phyloP scores from a whole-genome alignment of 1,140 invertebrate genomes.

The Conus betulinus region DNA sequence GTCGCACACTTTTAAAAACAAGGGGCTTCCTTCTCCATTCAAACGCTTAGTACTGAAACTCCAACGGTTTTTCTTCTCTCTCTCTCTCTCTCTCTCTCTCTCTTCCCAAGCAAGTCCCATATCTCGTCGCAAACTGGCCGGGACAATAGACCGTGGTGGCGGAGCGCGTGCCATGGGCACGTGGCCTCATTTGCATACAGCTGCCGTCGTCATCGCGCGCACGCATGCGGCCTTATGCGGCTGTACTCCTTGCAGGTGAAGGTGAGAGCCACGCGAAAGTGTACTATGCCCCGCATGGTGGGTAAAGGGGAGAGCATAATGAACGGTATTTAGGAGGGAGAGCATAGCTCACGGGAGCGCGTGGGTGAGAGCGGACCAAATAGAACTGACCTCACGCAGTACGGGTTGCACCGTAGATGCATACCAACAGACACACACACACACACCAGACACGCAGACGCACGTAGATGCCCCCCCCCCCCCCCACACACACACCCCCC shows the following conservation, averaged over 20 bases:
- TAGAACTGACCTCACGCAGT: not conserved
- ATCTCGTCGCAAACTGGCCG: not conserved
- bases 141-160: not conserved
- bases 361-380: not conserved
- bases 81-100: too few species aligned
- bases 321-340: too few species aligned
- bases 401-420: not conserved
- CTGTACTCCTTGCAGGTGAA: not conserved
- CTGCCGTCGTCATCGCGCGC: not conserved
- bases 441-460: too few species aligned
- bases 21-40: not conserved
- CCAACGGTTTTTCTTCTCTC: not conserved
- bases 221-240: not conserved
- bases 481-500: too few species aligned
- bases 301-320: too few species aligned
- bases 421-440: too few species aligned
- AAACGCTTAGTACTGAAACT: not conserved
- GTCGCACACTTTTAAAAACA: too few species aligned
- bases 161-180: slow-evolving; percentile 14
- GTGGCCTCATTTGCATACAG: slow-evolving; percentile 33
- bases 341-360: not conserved
- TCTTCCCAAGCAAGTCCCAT: not conserved
- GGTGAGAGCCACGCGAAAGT: not conserved
- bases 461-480: too few species aligned
- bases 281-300: not conserved